phyloP scores from a whole-genome alignment of 2,797 vertebrate species.

The Molossus alvarezi region DNA sequence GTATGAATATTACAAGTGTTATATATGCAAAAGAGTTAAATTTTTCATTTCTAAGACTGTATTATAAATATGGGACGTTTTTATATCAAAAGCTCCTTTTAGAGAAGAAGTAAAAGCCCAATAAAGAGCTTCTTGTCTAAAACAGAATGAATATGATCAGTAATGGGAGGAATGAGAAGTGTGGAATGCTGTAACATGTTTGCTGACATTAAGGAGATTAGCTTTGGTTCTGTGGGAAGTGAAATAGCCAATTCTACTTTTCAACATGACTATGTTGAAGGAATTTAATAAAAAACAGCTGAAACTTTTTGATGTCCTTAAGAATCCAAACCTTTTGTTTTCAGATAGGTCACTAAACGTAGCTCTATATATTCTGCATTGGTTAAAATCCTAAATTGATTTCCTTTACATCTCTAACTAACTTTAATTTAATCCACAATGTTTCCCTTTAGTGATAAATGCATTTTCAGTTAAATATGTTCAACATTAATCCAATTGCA shows the following conservation, averaged over 20 bases:
- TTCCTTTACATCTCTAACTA: background rate
- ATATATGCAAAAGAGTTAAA: background rate
- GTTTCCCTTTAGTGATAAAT: background rate
- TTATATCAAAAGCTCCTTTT: conserved; percentile 14
- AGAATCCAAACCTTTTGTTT: conserved; percentile 10
- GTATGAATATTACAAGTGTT: background rate
- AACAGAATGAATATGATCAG: background rate
- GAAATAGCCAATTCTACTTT: conserved; percentile 28
- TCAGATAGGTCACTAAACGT: background rate
- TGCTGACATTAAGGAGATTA: background rate
- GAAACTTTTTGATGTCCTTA: background rate
- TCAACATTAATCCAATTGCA: background rate
- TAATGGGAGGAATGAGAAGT: background rate
- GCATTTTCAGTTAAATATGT: background rate
- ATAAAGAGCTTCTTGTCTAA: conserved; percentile 44
- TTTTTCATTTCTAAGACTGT: background rate
- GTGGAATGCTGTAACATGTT: background rate
- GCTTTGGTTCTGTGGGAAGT: background rate
- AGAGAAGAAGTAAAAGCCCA: conserved; percentile 27
- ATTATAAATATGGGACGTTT: conserved; percentile 3
- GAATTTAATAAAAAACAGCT: conserved; percentile 27
- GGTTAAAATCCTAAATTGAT: background rate
- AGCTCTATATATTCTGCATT: background rate
- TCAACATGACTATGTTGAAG: background rate
- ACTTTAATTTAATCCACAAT: background rate